Percentiles rank a stretch among this genome's conserved stretches.
phyloP scores from a whole-genome alignment of 2,113 vertebrate genomes.

The Australoheros scitulus region DNA sequence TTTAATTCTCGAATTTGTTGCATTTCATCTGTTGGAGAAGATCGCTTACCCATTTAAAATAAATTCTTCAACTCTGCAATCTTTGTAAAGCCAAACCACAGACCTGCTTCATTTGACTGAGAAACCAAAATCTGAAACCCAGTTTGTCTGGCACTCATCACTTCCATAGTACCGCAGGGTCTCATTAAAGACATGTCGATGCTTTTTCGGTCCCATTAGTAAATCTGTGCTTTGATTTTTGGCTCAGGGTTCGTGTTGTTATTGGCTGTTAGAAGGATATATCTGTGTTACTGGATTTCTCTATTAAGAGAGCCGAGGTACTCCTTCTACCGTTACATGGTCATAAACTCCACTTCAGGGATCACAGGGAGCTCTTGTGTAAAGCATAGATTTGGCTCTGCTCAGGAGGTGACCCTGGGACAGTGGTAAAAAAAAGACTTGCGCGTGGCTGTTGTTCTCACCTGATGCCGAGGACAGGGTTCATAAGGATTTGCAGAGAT shows the following conservation, averaged over 20 bases:
- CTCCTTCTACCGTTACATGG: constrained; percentile 17
- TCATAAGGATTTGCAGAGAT: constrained; percentile 27
- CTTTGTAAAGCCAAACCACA: constrained; percentile 23
- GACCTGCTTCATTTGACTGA: constrained; percentile 32
- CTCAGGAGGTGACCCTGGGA: not conserved
- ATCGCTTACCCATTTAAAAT: constrained; percentile 14
- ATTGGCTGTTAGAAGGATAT: constrained; percentile 52
- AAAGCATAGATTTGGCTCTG: constrained; percentile 13
- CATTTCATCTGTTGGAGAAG: constrained; percentile 29
- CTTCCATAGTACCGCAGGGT: constrained; percentile 31
- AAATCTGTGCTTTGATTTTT: constrained; percentile 48
- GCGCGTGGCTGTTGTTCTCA: constrained; percentile 1
- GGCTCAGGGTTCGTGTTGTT: constrained; percentile 47
- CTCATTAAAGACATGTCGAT: constrained; percentile 32
- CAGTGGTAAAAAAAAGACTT: not conserved
- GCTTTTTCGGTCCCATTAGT: constrained; percentile 53
- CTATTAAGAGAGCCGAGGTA: constrained; percentile 24
- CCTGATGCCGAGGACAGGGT: constrained; percentile 27
- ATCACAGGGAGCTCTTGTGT: constrained; percentile 38
- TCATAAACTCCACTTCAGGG: constrained; percentile 42
- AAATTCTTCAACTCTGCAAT: not conserved
- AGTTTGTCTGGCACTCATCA: constrained; percentile 47
- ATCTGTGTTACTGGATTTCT: constrained; percentile 41
- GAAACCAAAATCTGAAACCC: constrained; percentile 55
- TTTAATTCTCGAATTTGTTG: not conserved